Evolutionary conservation across 2,888 invertebrate species (phyloP), one percentile per base, ranked within the genome.

Genomic region (Odontothrips loti): DNA sequence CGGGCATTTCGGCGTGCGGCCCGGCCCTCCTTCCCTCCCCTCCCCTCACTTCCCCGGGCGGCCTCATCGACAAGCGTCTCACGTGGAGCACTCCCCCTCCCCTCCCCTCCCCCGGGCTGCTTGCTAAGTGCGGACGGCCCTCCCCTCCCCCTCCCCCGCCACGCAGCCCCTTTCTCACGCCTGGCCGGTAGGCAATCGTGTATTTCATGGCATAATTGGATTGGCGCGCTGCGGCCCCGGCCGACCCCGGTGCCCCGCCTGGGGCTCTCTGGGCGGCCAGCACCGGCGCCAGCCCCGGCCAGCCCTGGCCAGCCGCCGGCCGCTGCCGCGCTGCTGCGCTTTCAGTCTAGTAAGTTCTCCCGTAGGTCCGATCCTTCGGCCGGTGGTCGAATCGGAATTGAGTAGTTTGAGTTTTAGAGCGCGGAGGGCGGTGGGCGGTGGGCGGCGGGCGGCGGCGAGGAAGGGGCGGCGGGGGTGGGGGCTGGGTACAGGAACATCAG

Each of bases 181-280:
- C 68, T 75, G 68, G 68, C 23, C 68, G 68, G 68, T 75, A 75
- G 68, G 68, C 68, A 75, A 75, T 75, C 68, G 68, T 75, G 68
- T 75, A 75, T 75, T 75, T 75, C 68, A 75, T 75, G 68, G 68
- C 68, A 75, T 75, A 75, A 75, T 75, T 75, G 68, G 68, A 75
- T 75, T 75, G 68, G 68, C 68, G 68, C 68, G 68, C 68, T 6
- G 23, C 68, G 27, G 23, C 27, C 27, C 11, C 0, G 68, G 68
- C 23, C 27, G 10, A 10, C 23, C 12, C 27, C 68, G 68, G 23
- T n/a, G 58, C 68, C 1, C 11, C 68, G n/a, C n/a, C n/a, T n/a
- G n/a, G n/a, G n/a, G n/a, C n/a, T n/a, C n/a, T n/a, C n/a, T n/a
- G n/a, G n/a, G n/a, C n/a, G n/a, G n/a, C n/a, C n/a, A n/a, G n/a